Base-by-base conservation (phyloP, 2,113 vertebrate genomes). In the Macrotus californicus region DNA sequence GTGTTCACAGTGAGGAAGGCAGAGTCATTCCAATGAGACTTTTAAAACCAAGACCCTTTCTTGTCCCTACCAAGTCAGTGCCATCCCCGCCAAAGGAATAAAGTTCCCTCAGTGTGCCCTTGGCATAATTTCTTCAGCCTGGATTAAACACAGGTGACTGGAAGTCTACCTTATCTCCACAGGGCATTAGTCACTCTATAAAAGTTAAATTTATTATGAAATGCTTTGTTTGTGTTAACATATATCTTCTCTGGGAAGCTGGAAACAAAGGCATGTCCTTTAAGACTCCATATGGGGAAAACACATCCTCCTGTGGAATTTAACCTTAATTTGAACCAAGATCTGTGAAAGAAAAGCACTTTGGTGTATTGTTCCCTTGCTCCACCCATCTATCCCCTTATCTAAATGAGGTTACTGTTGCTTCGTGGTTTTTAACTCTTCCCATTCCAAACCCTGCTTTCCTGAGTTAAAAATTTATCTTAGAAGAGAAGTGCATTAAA, bases 281-380 rank as follows among this genome's bases (percentile, higher is more conserved):
- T 97, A 97, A 98, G 98, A 97, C 96, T 98, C 97, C 96, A 98
- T 97, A 96, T 95, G 96, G 97, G 98, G 97, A 97, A 96, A 97
- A 97, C 87, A 97, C 96, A 98, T 98, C 97, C 98, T 98, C 94
- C 93, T 96, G 97, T 98, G 98, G 98, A 98, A 98, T 98, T 98
- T 98, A 98, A 98, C 98, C 98, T 98, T 98, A 98, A 98, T 98
- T 98, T 98, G 98, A 98, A 98, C 98, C 98, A 98, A 98, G 98
- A 98, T 98, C 97, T 96, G 97, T 98, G 98, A 98, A 98, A 98
- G 98, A 98, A 98, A 98, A 98, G 98, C 97, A 98, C 98, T 98
- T 98, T 92, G 94, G 88, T 97, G 98, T 96, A 98, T 98, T 98
- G 98, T 98, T 98, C 96, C 93, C 61, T 96, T 80, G 97, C 98